Conservation (phyloP, 2,888 invertebrate genomes). For the Sturmia bella region DNA sequence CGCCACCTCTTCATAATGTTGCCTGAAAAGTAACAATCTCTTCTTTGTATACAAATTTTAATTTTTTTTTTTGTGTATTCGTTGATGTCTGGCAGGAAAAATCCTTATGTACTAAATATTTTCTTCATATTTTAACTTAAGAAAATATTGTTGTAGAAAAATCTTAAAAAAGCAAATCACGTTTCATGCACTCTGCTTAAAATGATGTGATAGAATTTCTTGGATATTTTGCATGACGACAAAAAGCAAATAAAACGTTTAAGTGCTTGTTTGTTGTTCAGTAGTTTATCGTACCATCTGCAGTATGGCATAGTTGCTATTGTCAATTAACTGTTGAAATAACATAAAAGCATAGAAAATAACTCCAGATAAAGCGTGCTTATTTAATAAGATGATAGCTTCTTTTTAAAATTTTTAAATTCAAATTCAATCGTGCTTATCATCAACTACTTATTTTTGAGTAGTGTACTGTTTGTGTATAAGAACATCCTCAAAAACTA, state of each 20-base stretch:
- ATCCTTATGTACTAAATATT: not conserved
- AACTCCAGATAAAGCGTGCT: conserved; percentile 43
- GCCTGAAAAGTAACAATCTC: not conserved
- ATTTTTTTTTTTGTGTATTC: conserved; percentile 3
- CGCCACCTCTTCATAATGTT: conserved; percentile 17
- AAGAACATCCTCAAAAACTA: not conserved
- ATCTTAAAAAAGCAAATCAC: conserved; percentile 67
- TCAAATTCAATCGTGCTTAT: conserved; percentile 46
- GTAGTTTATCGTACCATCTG: conserved; percentile 14
- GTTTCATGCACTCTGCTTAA: conserved; percentile 58
- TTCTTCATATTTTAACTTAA: conserved; percentile 1
- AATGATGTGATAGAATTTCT: conserved; percentile 43
- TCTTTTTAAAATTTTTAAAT: conserved; percentile 32
- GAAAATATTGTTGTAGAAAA: conserved; percentile 15
- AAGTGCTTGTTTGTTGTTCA: conserved; percentile 35
- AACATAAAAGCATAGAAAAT: conserved; percentile 34
- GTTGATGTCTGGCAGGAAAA: conserved; percentile 14
- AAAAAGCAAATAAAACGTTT: conserved; percentile 41
- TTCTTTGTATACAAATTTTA: conserved; percentile 39
- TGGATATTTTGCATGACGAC: conserved; percentile 56
- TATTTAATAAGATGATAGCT: conserved; percentile 47
- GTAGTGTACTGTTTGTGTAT: conserved; percentile 25
- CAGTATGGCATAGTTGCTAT: conserved; percentile 12
- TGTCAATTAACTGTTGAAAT: conserved; percentile 22
- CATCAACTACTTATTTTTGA: conserved; percentile 40